Evolutionary conservation across 2,797 vertebrate species (phyloP), one percentile per base, ranked within the genome.

Genomic region (Otolemur crassicaudatus): DNA sequence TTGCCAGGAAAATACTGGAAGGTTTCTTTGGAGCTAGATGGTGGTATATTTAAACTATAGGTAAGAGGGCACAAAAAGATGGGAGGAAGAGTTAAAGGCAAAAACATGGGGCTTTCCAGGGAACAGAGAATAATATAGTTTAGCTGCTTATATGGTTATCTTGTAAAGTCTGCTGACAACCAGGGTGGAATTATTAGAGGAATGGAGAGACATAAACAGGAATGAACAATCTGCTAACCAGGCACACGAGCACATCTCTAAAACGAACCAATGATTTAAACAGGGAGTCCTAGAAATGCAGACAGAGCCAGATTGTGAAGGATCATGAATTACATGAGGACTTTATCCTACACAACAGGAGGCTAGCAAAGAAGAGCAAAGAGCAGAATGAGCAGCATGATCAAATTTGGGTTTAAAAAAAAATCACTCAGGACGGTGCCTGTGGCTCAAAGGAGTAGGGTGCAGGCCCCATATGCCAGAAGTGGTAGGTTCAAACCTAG

Each of bases 121-220:
- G 13, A 49, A 53, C 9, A 85, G n/a, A 75, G 40, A 65, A 13
- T 46, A 70, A 73, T 92, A 53, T 40, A 61, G 49, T 61, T 56
- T 87, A 86, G 88, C 63, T 83, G 46, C 40, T 75, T 56, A 60
- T 20, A 76, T 70, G n/a, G 37, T 72, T 87, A 61, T 80, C 84
- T 80, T 70, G 65, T 13, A n/a, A 94, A 94, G 56, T 83, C 77
- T 79, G 72, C 76, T 79, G 58, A 58, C 90, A 82, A 60, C 43
- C 12, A 81, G 56, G 43, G 31, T 63, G 31, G 40, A 60, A 29
- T 58, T 58, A 63, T 23, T 40, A 82, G 34, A 65, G 3, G n/a
- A 31, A 37, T 91, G 61, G 56, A 61, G 4, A 17, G 27, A n/a
- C 16, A 12, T 14, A 53, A 60, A 49, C 12, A 46, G 80, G 75